Evolutionary conservation across 2,113 vertebrate species (phyloP).

Genomic region (Pseudopipra pipra): DNA sequence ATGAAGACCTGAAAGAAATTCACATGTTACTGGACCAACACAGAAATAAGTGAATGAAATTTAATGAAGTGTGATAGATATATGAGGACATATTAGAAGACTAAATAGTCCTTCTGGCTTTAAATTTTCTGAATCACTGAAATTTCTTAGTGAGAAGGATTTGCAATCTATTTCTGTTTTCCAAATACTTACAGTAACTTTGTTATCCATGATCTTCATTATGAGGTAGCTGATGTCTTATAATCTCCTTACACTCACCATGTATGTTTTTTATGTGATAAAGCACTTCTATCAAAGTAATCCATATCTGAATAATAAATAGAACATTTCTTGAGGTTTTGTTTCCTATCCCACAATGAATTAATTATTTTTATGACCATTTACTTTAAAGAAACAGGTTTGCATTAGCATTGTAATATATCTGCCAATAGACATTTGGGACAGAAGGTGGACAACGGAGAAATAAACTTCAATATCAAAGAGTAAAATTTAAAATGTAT

Average conservation of each 20-base stretch:
- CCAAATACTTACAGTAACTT: neutral
- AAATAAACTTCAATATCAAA: neutral
- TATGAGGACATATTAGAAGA: neutral
- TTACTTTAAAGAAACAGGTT: neutral
- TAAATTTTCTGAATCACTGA: neutral
- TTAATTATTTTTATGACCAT: neutral
- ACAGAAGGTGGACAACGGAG: neutral
- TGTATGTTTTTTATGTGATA: neutral
- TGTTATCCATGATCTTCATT: neutral
- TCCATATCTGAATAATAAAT: constrained; percentile 25
- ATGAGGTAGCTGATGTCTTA: neutral
- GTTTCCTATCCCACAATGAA: neutral
- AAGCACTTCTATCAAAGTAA: constrained; percentile 11
- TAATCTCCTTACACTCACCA: neutral
- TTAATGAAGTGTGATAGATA: neutral
- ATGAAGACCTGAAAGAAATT: neutral
- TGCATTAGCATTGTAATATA: neutral
- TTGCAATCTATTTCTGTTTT: neutral
- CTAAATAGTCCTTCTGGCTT: neutral
- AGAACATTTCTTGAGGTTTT: neutral
- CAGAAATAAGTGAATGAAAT: neutral
- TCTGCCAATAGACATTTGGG: neutral
- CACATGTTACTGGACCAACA: neutral
- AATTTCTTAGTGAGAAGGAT: neutral
- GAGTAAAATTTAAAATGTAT: neutral